These are phyloP conservation scores for Tinamus guttatus DNA, from an alignment of 2,113 vertebrate species.

Conservation along the genomic window DNA sequence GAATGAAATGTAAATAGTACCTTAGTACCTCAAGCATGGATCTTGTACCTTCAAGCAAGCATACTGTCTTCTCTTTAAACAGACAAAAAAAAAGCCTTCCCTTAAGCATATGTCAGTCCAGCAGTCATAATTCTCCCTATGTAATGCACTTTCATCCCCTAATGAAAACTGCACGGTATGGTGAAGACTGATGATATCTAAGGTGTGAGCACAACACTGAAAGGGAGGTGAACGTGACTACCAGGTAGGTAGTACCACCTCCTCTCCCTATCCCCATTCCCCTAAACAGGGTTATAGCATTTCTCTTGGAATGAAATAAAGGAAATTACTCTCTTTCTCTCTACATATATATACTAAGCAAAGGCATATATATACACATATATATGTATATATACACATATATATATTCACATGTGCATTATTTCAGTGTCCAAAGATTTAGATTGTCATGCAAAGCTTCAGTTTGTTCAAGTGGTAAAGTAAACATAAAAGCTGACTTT, in stretches of 20 bases:
- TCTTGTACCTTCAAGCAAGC: background rate
- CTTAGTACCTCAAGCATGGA: background rate
- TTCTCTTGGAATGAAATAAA: background rate
- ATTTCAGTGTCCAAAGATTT: background rate
- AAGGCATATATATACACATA: no score
- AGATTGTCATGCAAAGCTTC: background rate
- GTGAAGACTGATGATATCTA: background rate
- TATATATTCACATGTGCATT: no score
- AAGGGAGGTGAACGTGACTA: background rate
- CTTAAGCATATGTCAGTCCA: background rate
- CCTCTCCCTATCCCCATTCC: fast-evolving
- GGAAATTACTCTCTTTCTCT: background rate
- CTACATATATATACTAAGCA: no score
- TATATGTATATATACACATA: no score
- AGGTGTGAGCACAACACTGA: background rate
- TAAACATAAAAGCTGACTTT: background rate
- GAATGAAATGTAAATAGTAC: background rate
- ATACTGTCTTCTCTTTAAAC: background rate
- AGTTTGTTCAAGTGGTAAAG: background rate
- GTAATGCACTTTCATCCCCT: background rate
- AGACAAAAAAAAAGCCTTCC: background rate
- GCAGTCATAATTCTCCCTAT: background rate
- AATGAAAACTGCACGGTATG: background rate
- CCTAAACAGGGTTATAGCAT: background rate
- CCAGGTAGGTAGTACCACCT: fast-evolving